A percentile compares a stretch with the other conserved stretches of the same genome.
phyloP scores from a whole-genome alignment of 2,888 invertebrate species.

The Seira ritae region DNA sequence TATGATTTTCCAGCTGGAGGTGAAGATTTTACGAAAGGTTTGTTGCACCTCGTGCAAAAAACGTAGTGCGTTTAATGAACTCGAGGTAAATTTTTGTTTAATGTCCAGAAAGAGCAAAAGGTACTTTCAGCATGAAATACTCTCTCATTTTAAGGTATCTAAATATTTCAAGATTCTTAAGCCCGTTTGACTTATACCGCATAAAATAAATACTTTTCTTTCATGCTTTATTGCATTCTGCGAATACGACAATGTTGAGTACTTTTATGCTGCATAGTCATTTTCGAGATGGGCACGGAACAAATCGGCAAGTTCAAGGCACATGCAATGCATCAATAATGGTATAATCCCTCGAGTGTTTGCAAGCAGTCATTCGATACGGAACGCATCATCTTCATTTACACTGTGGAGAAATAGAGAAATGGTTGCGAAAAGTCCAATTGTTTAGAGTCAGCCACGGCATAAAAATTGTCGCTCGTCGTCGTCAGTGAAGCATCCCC shows the following conservation, averaged over 20 bases:
- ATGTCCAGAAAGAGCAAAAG: neutral
- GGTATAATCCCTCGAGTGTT: neutral
- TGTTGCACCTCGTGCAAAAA: neutral
- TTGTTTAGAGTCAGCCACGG: neutral
- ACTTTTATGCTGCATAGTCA: no score
- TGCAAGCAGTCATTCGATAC: neutral
- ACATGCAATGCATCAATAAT: neutral
- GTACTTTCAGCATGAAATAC: no score
- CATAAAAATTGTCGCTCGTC: neutral
- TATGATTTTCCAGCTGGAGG: neutral
- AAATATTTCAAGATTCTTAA: no score
- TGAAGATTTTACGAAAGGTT: neutral
- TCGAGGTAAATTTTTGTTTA: neutral
- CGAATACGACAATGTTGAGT: no score
- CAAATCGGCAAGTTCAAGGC: neutral
- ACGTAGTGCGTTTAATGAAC: neutral
- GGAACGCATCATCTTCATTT: constrained; percentile 6
- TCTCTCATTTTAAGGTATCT: no score
- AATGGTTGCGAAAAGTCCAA: neutral
- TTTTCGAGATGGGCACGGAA: neutral
- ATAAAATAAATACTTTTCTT: no score
- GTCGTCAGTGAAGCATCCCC: neutral
- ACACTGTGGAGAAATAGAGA: neutral
- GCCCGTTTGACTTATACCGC: no score
- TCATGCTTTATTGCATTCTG: no score